Evolutionary conservation across 2,113 vertebrate species (phyloP).

Genomic region (Micromys minutus): DNA sequence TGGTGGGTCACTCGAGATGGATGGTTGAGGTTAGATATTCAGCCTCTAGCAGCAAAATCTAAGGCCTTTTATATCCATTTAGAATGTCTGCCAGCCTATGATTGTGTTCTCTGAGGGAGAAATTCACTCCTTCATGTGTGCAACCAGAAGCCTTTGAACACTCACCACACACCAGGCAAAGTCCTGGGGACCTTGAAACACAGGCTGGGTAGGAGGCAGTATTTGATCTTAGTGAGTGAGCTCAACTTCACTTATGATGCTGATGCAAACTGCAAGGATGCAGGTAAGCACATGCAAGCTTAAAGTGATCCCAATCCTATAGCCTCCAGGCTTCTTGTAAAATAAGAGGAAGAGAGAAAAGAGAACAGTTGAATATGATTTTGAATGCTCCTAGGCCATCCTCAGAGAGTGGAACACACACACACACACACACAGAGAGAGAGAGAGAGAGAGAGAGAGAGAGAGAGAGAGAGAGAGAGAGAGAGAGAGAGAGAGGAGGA

Average conservation of each 20-base stretch:
- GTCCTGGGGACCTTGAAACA: fast-evolving
- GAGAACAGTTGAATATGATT: background rate
- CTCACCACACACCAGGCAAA: background rate
- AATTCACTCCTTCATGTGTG: background rate
- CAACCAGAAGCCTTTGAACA: background rate
- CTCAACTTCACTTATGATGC: fast-evolving
- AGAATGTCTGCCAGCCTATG: background rate
- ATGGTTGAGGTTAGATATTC: background rate
- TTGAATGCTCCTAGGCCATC: background rate
- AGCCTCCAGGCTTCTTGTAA: background rate
- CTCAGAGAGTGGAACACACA: background rate
- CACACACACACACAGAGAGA: no score
- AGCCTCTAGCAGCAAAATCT: background rate
- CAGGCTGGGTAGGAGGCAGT: background rate
- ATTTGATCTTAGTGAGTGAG: fast-evolving
- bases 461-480: background rate
- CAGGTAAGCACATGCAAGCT: fast-evolving
- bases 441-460: background rate
- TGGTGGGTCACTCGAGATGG: background rate
- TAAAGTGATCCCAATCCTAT: fast-evolving
- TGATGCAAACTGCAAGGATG: background rate
- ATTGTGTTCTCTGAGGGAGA: background rate
- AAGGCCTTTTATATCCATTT: background rate
- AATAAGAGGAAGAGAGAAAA: background rate
- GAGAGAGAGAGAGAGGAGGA: background rate